Conservation (phyloP, 2,888 invertebrate genomes). For the Pycnomerus fuliginosus region DNA sequence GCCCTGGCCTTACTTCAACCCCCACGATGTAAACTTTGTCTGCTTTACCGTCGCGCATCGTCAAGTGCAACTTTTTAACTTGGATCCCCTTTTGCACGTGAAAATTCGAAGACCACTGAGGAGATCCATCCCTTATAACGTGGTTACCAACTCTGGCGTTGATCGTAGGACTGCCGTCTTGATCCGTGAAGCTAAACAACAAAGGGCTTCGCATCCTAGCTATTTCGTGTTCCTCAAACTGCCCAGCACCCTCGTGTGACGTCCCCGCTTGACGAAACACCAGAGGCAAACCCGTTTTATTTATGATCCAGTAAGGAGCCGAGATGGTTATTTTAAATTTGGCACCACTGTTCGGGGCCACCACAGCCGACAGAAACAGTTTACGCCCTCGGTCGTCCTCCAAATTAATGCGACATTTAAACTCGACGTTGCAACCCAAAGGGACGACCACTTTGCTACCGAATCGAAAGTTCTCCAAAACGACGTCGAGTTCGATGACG, state of each 20-base stretch:
- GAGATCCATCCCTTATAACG: conserved; percentile 54
- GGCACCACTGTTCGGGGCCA: conserved; percentile 45
- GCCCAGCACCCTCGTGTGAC: conserved; percentile 77
- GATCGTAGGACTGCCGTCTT: conserved; percentile 78
- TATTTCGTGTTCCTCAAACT: conserved; percentile 92
- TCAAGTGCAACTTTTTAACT: conserved; percentile 58
- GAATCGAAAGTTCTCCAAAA: conserved; percentile 76
- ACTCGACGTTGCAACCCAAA: conserved; percentile 38
- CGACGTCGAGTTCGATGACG: conserved; percentile 71
- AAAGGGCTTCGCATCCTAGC: conserved; percentile 91
- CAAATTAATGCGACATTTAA: conserved; percentile 61
- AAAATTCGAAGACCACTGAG: conserved; percentile 86
- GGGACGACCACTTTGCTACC: conserved; percentile 43
- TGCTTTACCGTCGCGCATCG: conserved; percentile 62
- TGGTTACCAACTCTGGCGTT: conserved; percentile 75
- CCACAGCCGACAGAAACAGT: conserved; percentile 69
- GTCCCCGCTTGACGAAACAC: conserved; percentile 90
- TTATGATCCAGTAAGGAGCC: conserved; percentile 93
- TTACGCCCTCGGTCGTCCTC: conserved; percentile 72
- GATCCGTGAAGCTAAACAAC: conserved; percentile 90
- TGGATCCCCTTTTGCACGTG: conserved; percentile 62
- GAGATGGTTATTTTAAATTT: conserved; percentile 66
- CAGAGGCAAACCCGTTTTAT: conserved; percentile 93
- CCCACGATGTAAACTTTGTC: conserved; percentile 82
- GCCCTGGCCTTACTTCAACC: conserved; percentile 83